A percentile compares a stretch with the other conserved stretches of the same genome.
Evolutionary conservation across 1,140 invertebrate species (phyloP).

Genomic region (Meloidogyne exigua): DNA sequence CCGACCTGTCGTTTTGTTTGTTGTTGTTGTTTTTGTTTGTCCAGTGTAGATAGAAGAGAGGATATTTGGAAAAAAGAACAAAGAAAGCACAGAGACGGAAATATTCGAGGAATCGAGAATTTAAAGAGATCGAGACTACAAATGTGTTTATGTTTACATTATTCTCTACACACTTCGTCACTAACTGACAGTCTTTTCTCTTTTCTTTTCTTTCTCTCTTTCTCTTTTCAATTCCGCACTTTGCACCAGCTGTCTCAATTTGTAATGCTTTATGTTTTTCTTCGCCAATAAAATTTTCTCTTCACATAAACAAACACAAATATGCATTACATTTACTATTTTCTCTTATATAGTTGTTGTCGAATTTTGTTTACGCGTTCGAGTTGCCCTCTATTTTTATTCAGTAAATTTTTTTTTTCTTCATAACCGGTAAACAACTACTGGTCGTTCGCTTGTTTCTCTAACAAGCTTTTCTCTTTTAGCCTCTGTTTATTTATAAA

Average conservation of each 20-base stretch:
- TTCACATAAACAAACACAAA: background rate
- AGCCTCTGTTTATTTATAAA: too few relatives aligned
- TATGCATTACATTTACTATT: too few relatives aligned
- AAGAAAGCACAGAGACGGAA: background rate
- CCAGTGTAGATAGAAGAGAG: background rate
- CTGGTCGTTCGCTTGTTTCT: background rate
- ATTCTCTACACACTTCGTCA: background rate
- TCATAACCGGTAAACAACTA: background rate
- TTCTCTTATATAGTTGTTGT: background rate
- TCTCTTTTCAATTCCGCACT: background rate
- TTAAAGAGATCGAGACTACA: background rate
- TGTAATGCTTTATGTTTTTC: background rate
- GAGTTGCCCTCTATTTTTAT: background rate
- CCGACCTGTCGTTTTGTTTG: background rate
- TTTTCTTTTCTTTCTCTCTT: background rate
- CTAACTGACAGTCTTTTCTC: background rate
- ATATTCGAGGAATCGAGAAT: background rate
- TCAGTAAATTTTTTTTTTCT: background rate
- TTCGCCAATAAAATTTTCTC: background rate
- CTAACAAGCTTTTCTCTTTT: background rate
- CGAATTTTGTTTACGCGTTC: background rate
- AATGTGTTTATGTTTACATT: slow-evolving; percentile 5
- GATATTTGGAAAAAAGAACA: too few relatives aligned
- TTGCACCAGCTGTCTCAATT: background rate
- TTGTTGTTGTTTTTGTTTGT: slow-evolving; percentile 2